Evolutionary conservation across 2,113 vertebrate species (phyloP), one percentile per base, ranked within the genome.

Genomic region (Archocentrus centrarchus): DNA sequence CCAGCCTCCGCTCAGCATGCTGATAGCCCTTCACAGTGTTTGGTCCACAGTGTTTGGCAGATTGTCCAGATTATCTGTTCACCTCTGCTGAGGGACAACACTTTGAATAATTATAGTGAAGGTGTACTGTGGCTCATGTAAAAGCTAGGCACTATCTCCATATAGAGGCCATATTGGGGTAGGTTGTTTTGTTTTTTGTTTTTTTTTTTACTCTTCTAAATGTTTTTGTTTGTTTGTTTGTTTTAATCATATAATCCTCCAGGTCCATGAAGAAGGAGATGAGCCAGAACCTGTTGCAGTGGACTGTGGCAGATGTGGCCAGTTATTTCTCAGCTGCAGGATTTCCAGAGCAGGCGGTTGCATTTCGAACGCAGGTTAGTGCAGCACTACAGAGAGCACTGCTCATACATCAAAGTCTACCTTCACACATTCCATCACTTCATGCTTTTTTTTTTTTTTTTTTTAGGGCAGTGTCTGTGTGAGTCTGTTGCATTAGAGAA

Each of bases 291-390:
- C 93, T 97, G 1, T 94, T 97, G 90, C 96, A 96, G 86, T 98
- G 97, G 97, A 97, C 94, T 0, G 97, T 97, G 86, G 95, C 96
- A 76, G 97, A 98, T 3, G 97, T 98, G 77, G 97, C 96, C 55
- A 96, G 96, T 78, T 98, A 98, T 93, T 97, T 98, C 91, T 97
- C 96, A 0, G 95, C 96, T 59, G 97, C 96, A 2, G 97, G 97
- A 30, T 98, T 98, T 81, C 96, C 97, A 0, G 97, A 98, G 88
- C 97, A 98, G 91, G 97, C 97, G 0, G 81, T 95, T 14, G 97
- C 97, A 24, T 98, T 98, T 88, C 95, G 96, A 85, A 95, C 96
- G 24, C 97, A 98, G 95, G 97, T 97, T 78, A 83, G 93, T 90
- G 77, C 80, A 83, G 62, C 17, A 5, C 53, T 30, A 24, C n/a